Percentiles rank a stretch among this genome's conserved stretches.
phyloP scores from a whole-genome alignment of 2,797 vertebrate genomes.

The Prionace glauca region DNA sequence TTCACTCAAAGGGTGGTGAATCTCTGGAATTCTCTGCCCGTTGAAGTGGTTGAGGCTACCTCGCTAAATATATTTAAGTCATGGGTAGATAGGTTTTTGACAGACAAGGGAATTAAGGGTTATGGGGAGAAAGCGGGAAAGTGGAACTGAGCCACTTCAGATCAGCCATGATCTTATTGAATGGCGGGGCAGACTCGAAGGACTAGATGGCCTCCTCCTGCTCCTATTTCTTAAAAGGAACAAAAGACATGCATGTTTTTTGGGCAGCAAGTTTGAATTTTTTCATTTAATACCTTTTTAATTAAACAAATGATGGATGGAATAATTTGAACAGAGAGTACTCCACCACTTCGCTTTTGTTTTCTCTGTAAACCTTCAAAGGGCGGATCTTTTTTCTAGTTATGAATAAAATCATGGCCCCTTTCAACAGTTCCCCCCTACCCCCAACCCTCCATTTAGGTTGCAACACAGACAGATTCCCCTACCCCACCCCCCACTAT shows the following conservation, averaged over 20 bases:
- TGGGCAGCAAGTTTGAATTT: not conserved
- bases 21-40: too few species aligned
- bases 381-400: not conserved
- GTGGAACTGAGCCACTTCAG: too few species aligned
- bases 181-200: too few species aligned
- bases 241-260: not conserved
- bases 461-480: not conserved
- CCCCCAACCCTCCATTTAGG: not conserved
- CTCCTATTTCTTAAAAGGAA: not conserved
- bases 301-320: not conserved
- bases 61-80: too few species aligned
- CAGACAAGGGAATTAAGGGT: too few species aligned
- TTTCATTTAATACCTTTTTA: not conserved
- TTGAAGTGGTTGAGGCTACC: too few species aligned
- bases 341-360: not conserved
- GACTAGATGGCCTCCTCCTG: too few species aligned
- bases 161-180: too few species aligned
- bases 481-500: too few species aligned
- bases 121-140: too few species aligned
- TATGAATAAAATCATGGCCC: not conserved
- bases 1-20: too few species aligned
- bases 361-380: not conserved
- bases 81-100: too few species aligned
- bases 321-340: not conserved
- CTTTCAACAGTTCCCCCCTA: not conserved